Base-by-base conservation (phyloP, 2,113 vertebrate species). In the Plestiodon gilberti region DNA sequence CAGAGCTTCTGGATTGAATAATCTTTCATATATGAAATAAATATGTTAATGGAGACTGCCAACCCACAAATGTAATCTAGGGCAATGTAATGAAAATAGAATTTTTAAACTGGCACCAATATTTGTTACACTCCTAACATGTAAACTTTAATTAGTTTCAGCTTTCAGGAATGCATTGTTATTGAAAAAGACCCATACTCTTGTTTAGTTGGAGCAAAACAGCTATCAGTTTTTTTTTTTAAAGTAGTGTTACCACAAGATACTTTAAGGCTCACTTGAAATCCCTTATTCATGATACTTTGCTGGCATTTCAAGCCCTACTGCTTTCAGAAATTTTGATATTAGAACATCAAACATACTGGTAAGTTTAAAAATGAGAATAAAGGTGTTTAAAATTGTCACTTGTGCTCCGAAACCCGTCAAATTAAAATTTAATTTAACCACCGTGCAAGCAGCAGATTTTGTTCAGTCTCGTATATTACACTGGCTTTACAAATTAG, bases 61-160 rank as follows among this genome's bases (percentile, higher is more conserved):
- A 85, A 67, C 1, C 65, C 35, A 3, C 35, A 85, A 92, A n/a
- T 23, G 65, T 0, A n/a, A 7, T 43, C 33, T 3, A 14, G 1
- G n/a, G 48, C 43, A 85, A 76, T 0, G 0, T 17, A 65, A 0
- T 1, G 25, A 33, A n/a, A 61, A 0, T 6, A 76, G 6, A 69
- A 25, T 1, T 33, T 69, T 59, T 76, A 25, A 81, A 55, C 0
- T 30, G 77, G 78, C 3, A 83, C 2, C 23, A 70, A 0, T 1
- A 33, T 80, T 11, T 64, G 0, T 67, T 71, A 52, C 15, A 65
- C 20, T 33, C 38, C 33, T 8, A 83, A 33, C 18, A 52, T 43
- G 18, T 25, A 75, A 23, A 76, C 57, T 52, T 48, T 38, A 64
- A 84, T 64, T 84, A 14, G 17, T 62, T 62, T 61, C 70, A 83